These are phyloP conservation scores for Elanus axillaris DNA, from an alignment of 2,113 vertebrate species.

Conservation along the genomic window DNA sequence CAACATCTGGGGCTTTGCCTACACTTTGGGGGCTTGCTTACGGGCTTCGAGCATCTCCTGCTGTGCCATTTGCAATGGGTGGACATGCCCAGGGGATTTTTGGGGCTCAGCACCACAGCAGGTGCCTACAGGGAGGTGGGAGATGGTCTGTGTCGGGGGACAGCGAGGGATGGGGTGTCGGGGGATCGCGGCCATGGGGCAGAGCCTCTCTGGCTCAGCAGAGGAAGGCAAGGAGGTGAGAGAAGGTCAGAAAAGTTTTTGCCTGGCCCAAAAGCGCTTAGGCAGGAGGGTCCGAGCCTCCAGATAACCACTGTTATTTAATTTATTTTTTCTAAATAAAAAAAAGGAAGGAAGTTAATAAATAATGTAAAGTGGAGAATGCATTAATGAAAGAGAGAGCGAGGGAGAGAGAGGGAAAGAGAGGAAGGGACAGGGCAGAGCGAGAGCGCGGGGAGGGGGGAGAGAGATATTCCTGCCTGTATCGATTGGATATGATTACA, in stretches of 20 bases:
- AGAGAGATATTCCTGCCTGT: conserved; percentile 65
- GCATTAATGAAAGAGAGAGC: conserved; percentile 72
- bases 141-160: background rate
- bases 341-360: conserved; percentile 73
- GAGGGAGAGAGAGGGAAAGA: conserved; percentile 30
- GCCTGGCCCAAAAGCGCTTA: background rate
- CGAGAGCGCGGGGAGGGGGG: background rate
- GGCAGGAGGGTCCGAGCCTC: background rate
- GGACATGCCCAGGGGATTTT: background rate
- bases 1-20: background rate
- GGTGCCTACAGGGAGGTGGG: accelerated
- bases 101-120: background rate
- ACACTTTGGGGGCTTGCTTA: background rate
- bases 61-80: accelerated
- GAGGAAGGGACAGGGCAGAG: conserved; percentile 61
- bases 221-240: background rate
- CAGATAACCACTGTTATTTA: conserved; percentile 60
- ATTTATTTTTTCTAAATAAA: conserved; percentile 66
- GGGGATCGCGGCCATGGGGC: accelerated
- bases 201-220: background rate
- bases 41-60: accelerated
- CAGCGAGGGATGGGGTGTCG: background rate
- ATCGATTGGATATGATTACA: conserved; percentile 75
- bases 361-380: conserved; percentile 73
- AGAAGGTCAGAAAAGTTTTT: conserved; percentile 22